Conservation (phyloP, 1,140 invertebrate genomes). For the Drosophila grimshawi region DNA sequence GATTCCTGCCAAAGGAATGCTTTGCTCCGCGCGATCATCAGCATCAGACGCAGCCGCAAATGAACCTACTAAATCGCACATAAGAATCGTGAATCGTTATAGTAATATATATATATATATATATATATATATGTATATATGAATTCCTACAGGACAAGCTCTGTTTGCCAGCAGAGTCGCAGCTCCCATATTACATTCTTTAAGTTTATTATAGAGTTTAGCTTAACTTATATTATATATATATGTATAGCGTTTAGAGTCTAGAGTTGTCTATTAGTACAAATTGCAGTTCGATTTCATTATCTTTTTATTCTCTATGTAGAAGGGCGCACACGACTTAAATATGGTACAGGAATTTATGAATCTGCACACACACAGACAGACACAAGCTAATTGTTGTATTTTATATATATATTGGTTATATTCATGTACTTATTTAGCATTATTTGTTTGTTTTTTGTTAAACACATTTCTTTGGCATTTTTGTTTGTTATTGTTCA, state of each 20-base stretch:
- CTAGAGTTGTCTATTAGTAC: constrained; percentile 62
- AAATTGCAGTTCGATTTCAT: constrained; percentile 39
- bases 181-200: constrained; percentile 10
- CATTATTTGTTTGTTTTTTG: constrained; percentile 15
- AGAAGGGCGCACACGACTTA: constrained; percentile 32
- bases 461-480: constrained; percentile 41
- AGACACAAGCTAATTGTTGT: constrained; percentile 5
- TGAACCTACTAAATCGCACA: constrained; percentile 47
- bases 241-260: neutral
- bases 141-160: constrained; percentile 27
- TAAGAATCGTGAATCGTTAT: constrained; percentile 13
- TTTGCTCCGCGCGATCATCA: constrained; percentile 55
- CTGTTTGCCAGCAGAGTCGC: neutral
- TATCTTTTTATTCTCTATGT: neutral
- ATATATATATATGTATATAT: constrained; percentile 27
- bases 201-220: constrained; percentile 16
- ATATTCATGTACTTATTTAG: constrained; percentile 13
- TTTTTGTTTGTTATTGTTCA: constrained; percentile 40
- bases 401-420: neutral
- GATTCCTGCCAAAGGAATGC: constrained; percentile 80
- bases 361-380: constrained; percentile 56
- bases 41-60: constrained; percentile 53
- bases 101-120: neutral
- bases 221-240: constrained; percentile 29
- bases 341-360: constrained; percentile 70